phyloP scores from a whole-genome alignment of 2,113 vertebrate species.

The Grammomys surdaster region DNA sequence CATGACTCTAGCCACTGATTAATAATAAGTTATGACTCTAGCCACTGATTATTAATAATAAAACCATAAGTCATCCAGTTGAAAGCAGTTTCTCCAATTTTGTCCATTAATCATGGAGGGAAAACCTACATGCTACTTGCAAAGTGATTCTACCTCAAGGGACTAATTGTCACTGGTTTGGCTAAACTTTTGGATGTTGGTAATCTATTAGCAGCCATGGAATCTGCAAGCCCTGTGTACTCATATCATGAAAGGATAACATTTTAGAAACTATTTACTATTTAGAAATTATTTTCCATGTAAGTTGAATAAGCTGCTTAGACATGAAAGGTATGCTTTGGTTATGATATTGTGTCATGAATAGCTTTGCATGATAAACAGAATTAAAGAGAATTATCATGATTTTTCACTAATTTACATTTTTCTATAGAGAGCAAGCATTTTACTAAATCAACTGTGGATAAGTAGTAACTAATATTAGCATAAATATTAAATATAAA shows the following conservation, averaged over 20 bases:
- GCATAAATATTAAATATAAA: constrained; percentile 77
- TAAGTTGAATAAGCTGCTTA: constrained; percentile 28
- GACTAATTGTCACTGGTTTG: not conserved
- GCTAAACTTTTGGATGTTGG: not conserved
- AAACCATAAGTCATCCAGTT: not conserved
- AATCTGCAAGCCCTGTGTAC: not conserved
- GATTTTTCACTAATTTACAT: constrained; percentile 70
- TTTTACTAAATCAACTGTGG: constrained; percentile 66
- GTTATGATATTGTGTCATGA: constrained; percentile 55
- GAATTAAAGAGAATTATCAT: constrained; percentile 74
- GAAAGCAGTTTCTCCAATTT: not conserved
- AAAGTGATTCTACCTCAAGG: not conserved
- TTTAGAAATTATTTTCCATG: not conserved
- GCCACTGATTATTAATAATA: not conserved
- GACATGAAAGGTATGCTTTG: constrained; percentile 55
- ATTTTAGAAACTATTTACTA: not conserved
- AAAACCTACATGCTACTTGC: not conserved
- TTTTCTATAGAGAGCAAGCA: constrained; percentile 54
- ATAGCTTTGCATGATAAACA: constrained; percentile 58
- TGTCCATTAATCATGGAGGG: not conserved
- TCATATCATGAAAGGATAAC: not conserved
- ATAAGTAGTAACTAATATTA: constrained; percentile 70
- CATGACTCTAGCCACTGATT: not conserved
- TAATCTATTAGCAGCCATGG: not conserved
- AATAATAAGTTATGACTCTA: not conserved